phyloP scores from a whole-genome alignment of 23 tunicate species.

The Styela clava region DNA sequence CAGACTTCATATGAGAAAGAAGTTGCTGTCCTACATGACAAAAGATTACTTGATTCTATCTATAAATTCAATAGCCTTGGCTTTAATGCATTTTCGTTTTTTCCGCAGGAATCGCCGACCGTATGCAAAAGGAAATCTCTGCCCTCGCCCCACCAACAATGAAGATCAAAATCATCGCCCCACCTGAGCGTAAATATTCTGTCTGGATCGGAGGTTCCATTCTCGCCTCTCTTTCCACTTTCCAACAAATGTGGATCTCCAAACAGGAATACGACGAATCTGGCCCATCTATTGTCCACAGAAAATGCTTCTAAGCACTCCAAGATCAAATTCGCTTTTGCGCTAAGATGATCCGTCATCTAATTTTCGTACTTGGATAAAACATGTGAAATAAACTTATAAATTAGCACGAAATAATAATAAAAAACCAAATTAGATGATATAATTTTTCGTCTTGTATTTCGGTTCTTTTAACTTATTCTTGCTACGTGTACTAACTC shows the following conservation, averaged over 20 bases:
- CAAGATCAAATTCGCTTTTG: not conserved
- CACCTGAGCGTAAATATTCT: slow-evolving; percentile 52
- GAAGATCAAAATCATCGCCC: slow-evolving; percentile 67
- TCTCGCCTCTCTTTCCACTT: slow-evolving; percentile 93
- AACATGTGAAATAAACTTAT: not conserved
- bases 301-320: slow-evolving; percentile 89
- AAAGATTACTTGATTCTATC: no score
- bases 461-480: no score
- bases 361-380: not conserved
- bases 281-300: slow-evolving; percentile 96
- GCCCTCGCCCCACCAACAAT: slow-evolving; percentile 85
- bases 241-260: slow-evolving; percentile 99
- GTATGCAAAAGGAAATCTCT: slow-evolving; percentile 33
- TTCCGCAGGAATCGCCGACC: slow-evolving; percentile 31
- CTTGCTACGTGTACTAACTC: no score
- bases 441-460: no score
- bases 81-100: no score
- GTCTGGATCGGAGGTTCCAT: slow-evolving; percentile 85
- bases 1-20: no score
- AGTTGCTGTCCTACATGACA: no score
- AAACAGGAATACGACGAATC: slow-evolving; percentile 96
- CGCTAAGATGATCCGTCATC: not conserved
- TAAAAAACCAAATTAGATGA: no score
- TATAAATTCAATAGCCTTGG: no score
- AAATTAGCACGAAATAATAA: no score